phyloP scores from a whole-genome alignment of 2,888 invertebrate genomes.

The Plemyria rubiginata region DNA sequence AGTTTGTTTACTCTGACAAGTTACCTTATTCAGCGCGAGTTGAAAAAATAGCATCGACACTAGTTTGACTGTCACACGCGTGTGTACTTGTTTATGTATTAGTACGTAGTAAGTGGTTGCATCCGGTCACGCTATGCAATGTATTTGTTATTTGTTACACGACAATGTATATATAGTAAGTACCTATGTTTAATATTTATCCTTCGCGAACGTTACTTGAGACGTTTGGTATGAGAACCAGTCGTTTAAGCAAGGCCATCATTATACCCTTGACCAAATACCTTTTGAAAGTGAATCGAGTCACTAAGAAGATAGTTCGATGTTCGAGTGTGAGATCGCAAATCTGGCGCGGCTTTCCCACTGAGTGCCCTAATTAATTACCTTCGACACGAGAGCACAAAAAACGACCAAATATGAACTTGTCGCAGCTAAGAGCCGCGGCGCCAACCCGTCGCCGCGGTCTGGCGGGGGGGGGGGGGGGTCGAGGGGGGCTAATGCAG shows the following conservation, averaged over 20 bases:
- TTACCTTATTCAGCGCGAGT: background rate
- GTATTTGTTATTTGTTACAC: background rate
- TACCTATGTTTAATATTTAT: no score
- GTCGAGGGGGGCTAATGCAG: slow-evolving; percentile 54
- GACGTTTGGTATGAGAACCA: no score
- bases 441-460: slow-evolving; percentile 60
- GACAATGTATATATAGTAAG: no score
- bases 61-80: background rate
- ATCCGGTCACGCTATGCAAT: slow-evolving; percentile 2
- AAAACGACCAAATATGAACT: slow-evolving; percentile 60
- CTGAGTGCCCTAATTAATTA: slow-evolving; percentile 77
- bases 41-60: background rate
- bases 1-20: background rate
- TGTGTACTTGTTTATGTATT: background rate
- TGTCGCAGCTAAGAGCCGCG: slow-evolving; percentile 77
- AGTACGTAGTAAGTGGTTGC: background rate
- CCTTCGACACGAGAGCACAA: slow-evolving; percentile 67
- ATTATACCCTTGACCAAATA: no score
- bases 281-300: no score
- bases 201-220: no score
- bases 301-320: background rate
- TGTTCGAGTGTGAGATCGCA: slow-evolving; percentile 46
- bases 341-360: slow-evolving; percentile 57
- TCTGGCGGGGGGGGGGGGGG: slow-evolving; percentile 13
- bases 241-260: no score